Percentiles rank a stretch among this genome's conserved stretches.
These are phyloP conservation scores for Metopolophium dirhodum DNA, from an alignment of 1,140 invertebrate species.

Conservation along the genomic window DNA sequence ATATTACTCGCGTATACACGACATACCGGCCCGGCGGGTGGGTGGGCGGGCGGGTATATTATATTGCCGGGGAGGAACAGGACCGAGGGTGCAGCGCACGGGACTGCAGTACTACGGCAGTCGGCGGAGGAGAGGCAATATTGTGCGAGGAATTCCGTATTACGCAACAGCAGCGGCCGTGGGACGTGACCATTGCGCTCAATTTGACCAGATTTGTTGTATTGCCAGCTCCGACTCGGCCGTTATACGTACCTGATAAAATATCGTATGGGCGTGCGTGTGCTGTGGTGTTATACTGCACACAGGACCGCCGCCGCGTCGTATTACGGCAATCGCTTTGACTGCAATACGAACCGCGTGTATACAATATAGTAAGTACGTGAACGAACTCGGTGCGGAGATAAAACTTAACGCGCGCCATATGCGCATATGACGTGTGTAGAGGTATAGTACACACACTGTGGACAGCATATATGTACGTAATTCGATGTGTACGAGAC, in stretches of 20 bases:
- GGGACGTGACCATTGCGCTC: conserved; percentile 46
- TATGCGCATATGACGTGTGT: neutral
- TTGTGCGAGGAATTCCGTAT: neutral
- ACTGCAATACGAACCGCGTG: conserved; percentile 28
- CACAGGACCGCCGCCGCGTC: neutral
- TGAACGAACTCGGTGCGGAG: neutral
- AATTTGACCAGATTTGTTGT: conserved; percentile 52
- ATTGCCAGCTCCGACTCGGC: neutral
- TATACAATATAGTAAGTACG: neutral
- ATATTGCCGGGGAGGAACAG: neutral
- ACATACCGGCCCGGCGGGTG: too few species aligned
- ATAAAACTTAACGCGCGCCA: conserved; percentile 17
- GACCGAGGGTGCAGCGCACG: neutral
- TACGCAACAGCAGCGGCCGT: conserved; percentile 10
- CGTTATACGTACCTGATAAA: conserved; percentile 45
- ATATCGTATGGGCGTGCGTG: neutral
- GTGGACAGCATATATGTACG: neutral
- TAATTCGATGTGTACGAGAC: neutral
- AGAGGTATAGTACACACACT: neutral
- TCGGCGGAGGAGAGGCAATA: neutral
- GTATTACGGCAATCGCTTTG: neutral
- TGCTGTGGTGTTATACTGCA: neutral
- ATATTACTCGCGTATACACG: neutral
- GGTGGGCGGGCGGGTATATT: neutral
- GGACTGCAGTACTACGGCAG: too few species aligned